A percentile compares a stretch with the other conserved stretches of the same genome.
Conservation (phyloP, 1,140 invertebrate species). For the Tribolium madens region DNA sequence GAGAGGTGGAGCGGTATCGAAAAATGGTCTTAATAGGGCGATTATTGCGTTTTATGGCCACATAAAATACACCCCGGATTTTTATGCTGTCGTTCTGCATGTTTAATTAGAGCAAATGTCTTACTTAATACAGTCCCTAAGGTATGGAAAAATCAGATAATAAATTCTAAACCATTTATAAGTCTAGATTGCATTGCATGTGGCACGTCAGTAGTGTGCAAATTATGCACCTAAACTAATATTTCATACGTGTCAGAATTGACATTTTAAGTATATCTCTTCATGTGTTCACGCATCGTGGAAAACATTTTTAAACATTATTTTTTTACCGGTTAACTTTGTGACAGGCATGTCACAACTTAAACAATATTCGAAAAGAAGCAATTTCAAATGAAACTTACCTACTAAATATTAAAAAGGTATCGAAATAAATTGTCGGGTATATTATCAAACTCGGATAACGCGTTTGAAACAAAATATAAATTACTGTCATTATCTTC, state of each 20-base stretch:
- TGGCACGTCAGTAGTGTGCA: constrained; percentile 10
- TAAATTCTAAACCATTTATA: too few species aligned
- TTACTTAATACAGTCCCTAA: constrained; percentile 11
- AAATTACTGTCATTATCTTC: constrained; percentile 9
- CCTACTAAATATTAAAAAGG: neutral
- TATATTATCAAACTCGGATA: constrained; percentile 1
- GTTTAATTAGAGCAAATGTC: constrained; percentile 16
- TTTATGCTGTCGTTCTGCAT: neutral
- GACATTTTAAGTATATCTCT: constrained; percentile 4
- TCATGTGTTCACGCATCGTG: neutral
- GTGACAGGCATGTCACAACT: constrained; percentile 1
- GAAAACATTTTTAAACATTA: neutral
- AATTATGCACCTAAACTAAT: constrained; percentile 19
- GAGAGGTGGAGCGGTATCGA: neutral
- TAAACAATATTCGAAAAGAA: neutral
- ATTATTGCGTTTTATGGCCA: constrained; percentile 18
- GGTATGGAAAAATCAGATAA: neutral
- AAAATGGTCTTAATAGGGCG: constrained; percentile 7
- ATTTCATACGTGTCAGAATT: constrained; percentile 2
- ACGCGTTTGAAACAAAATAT: neutral
- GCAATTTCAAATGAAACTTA: neutral
- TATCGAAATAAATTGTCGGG: neutral
- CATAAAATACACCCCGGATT: constrained; percentile 5
- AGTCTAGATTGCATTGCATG: constrained; percentile 18
- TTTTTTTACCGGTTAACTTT: neutral